Base-by-base conservation (phyloP, 2,888 invertebrate species). In the Coronaproctus castanopsis region DNA sequence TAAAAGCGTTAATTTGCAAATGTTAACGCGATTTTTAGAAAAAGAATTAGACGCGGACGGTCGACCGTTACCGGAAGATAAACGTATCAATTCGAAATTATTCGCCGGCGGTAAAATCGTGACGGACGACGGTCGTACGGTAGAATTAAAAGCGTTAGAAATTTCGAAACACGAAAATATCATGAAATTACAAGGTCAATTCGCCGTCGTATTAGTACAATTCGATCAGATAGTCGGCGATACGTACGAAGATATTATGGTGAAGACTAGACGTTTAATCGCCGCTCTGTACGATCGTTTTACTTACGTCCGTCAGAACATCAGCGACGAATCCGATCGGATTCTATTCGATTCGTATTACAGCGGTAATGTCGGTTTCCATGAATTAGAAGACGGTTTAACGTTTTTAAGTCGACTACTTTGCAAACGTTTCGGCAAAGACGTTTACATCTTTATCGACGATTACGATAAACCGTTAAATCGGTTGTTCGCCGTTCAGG, bases 251-350 rank as follows among this genome's bases (percentile, higher is more conserved):
- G 55, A 55, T 5, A 10, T 36, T 20, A 3, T 19, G 65, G 68
- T 58, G 79, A 36, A 36, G 14, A 5, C 14, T 36, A 5, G 36
- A 36, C 5, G 14, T 8, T 36, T 36, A 14, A 8, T 14, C 8
- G 36, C 36, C 5, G 36, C 36, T 14, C 14, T 36, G 14, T 36
- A 8, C 36, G 36, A 36, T 14, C 36, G 36, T 14, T 36, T 8
- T 14, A 5, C 8, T 14, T 36, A 36, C 36, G 36, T 14, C 36
- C 5, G 36, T 8, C 8, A 5, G 36, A 36, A 36, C 36, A 36
- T 36, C 5, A 36, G 14, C 5, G n/a, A n/a, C n/a, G 36, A 36
- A 14, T 36, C 14, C 8, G 14, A 36, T 14, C 8, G 8, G 36
- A 36, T 14, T 5, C 5, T 14, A 14, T 36, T 36, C 36, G 36